These are phyloP conservation scores for Microplitis demolitor DNA, from an alignment of 1,140 invertebrate genomes.

Conservation along the genomic window DNA sequence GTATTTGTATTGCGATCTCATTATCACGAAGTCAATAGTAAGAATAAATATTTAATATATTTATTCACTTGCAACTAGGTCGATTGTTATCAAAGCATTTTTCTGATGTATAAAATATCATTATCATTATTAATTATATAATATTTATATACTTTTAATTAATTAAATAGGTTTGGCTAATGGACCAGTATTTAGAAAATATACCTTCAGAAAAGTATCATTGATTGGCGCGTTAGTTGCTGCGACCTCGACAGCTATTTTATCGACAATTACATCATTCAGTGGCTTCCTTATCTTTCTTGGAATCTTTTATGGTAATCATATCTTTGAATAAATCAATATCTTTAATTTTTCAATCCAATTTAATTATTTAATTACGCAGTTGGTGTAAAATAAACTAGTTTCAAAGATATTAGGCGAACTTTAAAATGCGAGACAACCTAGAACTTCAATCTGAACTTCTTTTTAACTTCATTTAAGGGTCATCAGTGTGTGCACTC, in stretches of 20 bases:
- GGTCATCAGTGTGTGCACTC: too few relatives aligned
- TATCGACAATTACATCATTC: conserved; percentile 61
- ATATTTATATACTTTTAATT: neutral
- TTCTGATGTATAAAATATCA: neutral
- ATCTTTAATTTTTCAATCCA: too few relatives aligned
- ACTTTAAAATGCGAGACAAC: too few relatives aligned
- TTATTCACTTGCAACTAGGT: neutral
- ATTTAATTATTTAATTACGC: too few relatives aligned
- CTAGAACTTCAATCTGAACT: too few relatives aligned
- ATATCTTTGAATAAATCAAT: neutral
- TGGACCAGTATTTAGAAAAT: conserved; percentile 69
- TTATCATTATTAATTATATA: neutral
- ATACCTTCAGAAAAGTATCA: conserved; percentile 69
- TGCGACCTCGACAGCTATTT: conserved; percentile 33
- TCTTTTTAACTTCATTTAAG: too few relatives aligned
- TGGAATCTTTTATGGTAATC: conserved; percentile 57
- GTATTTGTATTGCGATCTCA: too few relatives aligned
- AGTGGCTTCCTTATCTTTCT: conserved; percentile 58
- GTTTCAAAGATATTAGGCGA: too few relatives aligned
- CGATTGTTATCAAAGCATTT: conserved; percentile 9
- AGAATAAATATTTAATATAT: neutral
- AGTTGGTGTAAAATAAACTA: too few relatives aligned
- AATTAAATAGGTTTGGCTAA: conserved; percentile 66
- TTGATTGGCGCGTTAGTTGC: conserved; percentile 63
- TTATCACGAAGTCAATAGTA: too few relatives aligned